Evolutionary conservation across 2,888 invertebrate species (phyloP).

Genomic region (Timandra comae): DNA sequence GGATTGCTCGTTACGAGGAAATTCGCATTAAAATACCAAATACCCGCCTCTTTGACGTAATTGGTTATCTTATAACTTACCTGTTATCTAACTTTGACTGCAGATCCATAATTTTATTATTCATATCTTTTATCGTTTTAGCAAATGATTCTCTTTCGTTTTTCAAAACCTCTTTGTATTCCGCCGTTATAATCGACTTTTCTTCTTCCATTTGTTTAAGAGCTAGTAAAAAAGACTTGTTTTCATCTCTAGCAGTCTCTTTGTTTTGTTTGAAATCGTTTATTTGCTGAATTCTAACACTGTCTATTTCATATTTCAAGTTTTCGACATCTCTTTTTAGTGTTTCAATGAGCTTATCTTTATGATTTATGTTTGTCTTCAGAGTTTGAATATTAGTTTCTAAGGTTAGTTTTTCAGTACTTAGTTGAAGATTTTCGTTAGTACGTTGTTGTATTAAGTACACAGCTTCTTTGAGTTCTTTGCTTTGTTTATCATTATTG

Average conservation of each 20-base stretch:
- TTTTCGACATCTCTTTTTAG: slow-evolving; percentile 14
- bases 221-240: slow-evolving; percentile 53
- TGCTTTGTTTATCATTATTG: slow-evolving; percentile 34
- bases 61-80: slow-evolving; percentile 26
- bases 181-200: slow-evolving; percentile 51
- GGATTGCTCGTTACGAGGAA: slow-evolving; percentile 26
- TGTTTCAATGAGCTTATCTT: slow-evolving; percentile 33
- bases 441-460: slow-evolving; percentile 47
- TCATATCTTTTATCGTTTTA: slow-evolving; percentile 47
- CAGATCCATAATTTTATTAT: slow-evolving; percentile 45
- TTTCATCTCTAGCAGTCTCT: slow-evolving; percentile 54
- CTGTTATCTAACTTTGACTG: slow-evolving; percentile 47
- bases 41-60: slow-evolving; percentile 26
- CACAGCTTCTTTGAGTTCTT: slow-evolving; percentile 51
- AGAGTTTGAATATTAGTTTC: slow-evolving; percentile 44
- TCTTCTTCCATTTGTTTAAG: slow-evolving; percentile 61
- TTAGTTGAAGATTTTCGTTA: slow-evolving; percentile 44
- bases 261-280: slow-evolving; percentile 33
- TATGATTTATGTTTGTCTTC: slow-evolving; percentile 40
- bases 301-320: slow-evolving; percentile 31
- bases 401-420: slow-evolving; percentile 50
- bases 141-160: slow-evolving; percentile 70
- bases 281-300: slow-evolving; percentile 30
- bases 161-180: slow-evolving; percentile 68
- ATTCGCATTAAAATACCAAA: too few species aligned